A percentile compares a stretch with the other conserved stretches of the same genome.
These are phyloP conservation scores for Laupala kohalensis DNA, from an alignment of 1,140 invertebrate genomes.

Conservation along the genomic window DNA sequence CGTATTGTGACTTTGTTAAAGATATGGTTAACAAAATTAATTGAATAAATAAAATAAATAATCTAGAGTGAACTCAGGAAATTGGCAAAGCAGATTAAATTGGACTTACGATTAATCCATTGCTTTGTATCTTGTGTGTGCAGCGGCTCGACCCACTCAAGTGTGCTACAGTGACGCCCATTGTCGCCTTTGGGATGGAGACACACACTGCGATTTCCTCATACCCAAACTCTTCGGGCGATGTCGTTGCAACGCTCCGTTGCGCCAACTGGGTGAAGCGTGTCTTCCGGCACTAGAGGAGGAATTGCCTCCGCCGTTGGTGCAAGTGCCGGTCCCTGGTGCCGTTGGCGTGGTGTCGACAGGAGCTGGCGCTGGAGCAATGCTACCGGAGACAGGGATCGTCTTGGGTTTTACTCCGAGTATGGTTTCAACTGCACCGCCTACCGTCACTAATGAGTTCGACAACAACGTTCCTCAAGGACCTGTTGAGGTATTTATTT, in stretches of 20 bases:
- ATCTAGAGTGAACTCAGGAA: too few relatives aligned
- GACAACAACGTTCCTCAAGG: neutral
- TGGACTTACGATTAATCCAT: too few relatives aligned
- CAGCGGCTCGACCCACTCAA: constrained; percentile 72
- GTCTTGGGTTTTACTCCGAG: neutral
- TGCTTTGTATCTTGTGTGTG: constrained; percentile 22
- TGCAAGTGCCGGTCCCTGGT: neutral
- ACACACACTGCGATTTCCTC: constrained; percentile 75
- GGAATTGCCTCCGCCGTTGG: neutral
- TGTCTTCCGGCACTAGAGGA: neutral
- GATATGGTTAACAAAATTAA: too few relatives aligned
- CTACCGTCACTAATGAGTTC: neutral
- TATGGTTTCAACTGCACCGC: neutral
- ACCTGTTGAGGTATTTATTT: neutral
- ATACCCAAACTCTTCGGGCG: constrained; percentile 78
- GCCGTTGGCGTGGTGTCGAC: neutral
- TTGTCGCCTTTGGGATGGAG: constrained; percentile 64
- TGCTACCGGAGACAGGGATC: neutral
- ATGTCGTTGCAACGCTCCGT: constrained; percentile 47
- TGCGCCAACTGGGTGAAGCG: constrained; percentile 3
- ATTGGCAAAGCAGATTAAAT: too few relatives aligned
- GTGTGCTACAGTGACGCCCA: constrained; percentile 84
- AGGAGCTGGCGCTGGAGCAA: neutral
- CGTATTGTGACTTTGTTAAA: too few relatives aligned
- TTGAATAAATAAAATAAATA: too few relatives aligned